Evolutionary conservation across 2,888 invertebrate species (phyloP).

Genomic region (Dryadula phaetusa): DNA sequence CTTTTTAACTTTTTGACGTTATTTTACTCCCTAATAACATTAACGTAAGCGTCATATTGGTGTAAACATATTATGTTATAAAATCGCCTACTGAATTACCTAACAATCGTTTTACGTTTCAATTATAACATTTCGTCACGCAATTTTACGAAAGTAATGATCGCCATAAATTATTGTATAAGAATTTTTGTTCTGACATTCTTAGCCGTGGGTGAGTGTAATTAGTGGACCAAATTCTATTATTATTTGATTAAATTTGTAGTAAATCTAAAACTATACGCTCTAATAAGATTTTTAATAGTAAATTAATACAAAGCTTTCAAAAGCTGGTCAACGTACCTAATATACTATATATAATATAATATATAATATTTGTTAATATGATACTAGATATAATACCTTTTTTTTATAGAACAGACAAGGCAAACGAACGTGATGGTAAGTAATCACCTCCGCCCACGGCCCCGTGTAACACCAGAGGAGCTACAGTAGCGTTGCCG

Average conservation of each 20-base stretch:
- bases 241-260: background rate
- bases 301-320: background rate
- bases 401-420: too few species aligned
- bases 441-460: too few species aligned
- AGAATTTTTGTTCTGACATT: slow-evolving; percentile 36
- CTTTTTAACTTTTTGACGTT: slow-evolving; percentile 6
- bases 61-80: background rate
- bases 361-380: too few species aligned
- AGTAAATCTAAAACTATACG: background rate
- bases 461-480: too few species aligned
- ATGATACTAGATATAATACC: too few species aligned
- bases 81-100: slow-evolving; percentile 33
- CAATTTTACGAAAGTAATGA: slow-evolving; percentile 45
- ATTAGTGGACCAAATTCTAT: slow-evolving; percentile 22
- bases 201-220: slow-evolving; percentile 23
- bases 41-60: background rate
- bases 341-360: too few species aligned
- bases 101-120: slow-evolving; percentile 42
- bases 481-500: too few species aligned
- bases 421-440: too few species aligned
- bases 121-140: slow-evolving; percentile 46
- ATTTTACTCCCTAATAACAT: background rate
- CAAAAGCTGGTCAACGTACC: too few species aligned
- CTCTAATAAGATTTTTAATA: background rate
- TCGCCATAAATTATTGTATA: slow-evolving; percentile 38